These are phyloP conservation scores for Rhyacichthys aspro DNA, from an alignment of 2,797 vertebrate genomes.

Conservation along the genomic window DNA sequence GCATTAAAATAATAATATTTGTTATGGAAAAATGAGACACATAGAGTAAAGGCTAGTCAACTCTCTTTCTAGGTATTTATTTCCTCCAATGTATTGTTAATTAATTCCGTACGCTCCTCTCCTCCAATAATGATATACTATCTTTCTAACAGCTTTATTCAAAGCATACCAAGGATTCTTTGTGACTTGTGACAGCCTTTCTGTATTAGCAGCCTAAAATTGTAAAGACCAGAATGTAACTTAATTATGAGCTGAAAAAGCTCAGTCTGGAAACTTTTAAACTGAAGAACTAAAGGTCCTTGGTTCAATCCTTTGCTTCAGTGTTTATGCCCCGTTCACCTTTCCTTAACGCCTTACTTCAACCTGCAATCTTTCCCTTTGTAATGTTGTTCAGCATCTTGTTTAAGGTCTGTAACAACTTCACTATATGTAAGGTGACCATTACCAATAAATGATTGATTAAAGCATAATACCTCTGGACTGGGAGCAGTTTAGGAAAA, in stretches of 20 bases:
- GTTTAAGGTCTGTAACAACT: background rate
- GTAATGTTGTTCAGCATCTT: too few relatives aligned
- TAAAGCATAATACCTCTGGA: slow-evolving; percentile 17
- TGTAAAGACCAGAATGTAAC: background rate
- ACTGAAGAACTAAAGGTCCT: slow-evolving; percentile 73
- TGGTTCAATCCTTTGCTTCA: slow-evolving; percentile 66
- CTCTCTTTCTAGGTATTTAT: too few relatives aligned
- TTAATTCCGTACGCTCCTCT: background rate
- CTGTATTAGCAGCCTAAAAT: slow-evolving; percentile 7
- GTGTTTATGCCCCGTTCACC: slow-evolving; percentile 29
- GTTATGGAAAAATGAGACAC: too few relatives aligned
- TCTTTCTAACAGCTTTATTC: slow-evolving; percentile 27
- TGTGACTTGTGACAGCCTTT: slow-evolving; percentile 28
- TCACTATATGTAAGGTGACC: background rate
- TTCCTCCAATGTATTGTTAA: background rate
- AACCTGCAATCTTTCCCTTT: too few relatives aligned
- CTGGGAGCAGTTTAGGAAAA: background rate
- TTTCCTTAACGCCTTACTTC: background rate
- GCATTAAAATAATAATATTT: background rate
- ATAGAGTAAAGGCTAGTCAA: too few relatives aligned
- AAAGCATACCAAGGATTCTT: slow-evolving; percentile 71
- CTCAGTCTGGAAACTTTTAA: slow-evolving; percentile 73
- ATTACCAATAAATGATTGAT: slow-evolving; percentile 1
- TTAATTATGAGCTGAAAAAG: slow-evolving; percentile 54
- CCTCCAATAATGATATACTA: slow-evolving; percentile 8